phyloP scores from a whole-genome alignment of 1,140 invertebrate species.

The Pectinophora gossypiella region DNA sequence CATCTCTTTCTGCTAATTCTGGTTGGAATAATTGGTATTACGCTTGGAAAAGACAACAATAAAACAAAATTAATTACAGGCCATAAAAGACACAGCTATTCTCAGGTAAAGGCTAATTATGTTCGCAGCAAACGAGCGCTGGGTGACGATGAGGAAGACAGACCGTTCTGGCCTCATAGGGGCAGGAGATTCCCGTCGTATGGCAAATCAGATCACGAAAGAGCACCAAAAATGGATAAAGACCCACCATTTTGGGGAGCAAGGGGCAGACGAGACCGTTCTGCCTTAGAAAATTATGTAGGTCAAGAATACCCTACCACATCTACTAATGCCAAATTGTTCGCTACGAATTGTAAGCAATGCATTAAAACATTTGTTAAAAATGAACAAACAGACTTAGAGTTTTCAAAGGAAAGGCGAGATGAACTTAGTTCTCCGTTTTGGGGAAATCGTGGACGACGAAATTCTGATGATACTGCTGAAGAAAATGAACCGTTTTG shows the following conservation, averaged over 20 bases:
- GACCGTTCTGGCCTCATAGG: constrained; percentile 27
- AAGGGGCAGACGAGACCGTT: constrained; percentile 44
- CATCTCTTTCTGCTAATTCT: constrained; percentile 24
- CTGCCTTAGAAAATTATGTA: constrained; percentile 29
- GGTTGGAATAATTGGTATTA: constrained; percentile 33
- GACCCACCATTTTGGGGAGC: constrained; percentile 55
- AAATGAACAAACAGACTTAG: too few relatives aligned
- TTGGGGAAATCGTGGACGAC: constrained; percentile 13
- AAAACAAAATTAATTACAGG: constrained; percentile 30
- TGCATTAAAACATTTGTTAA: neutral
- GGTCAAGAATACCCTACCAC: constrained; percentile 17
- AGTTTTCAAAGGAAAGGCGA: constrained; percentile 19
- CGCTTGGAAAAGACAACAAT: constrained; percentile 39
- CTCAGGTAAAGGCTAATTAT: constrained; percentile 25
- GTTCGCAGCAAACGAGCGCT: constrained; percentile 41
- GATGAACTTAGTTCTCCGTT: constrained; percentile 30
- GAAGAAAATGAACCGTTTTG: constrained; percentile 19
- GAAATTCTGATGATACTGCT: constrained; percentile 25
- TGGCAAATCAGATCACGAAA: neutral
- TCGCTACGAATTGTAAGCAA: neutral
- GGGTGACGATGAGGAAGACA: constrained; percentile 19
- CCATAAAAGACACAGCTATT: constrained; percentile 25
- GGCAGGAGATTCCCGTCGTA: constrained; percentile 19
- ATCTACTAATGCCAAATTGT: neutral
- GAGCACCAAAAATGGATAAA: constrained; percentile 22